phyloP scores from a whole-genome alignment of 2,888 invertebrate genomes.

The Diabrotica balteata region DNA sequence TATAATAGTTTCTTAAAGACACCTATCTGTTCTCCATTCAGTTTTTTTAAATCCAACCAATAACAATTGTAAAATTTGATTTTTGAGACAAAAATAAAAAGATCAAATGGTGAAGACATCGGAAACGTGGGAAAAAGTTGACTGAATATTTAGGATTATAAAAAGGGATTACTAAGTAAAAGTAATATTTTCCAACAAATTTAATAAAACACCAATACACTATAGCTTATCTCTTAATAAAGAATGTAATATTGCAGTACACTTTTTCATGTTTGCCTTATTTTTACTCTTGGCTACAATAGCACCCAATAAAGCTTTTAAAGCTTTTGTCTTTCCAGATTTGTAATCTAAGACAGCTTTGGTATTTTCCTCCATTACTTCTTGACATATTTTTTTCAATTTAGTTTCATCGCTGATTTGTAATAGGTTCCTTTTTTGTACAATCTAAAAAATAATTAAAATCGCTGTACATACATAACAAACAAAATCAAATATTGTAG shows the following conservation, averaged over 20 bases:
- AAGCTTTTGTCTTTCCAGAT: slow-evolving; percentile 73
- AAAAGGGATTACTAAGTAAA: too few relatives aligned
- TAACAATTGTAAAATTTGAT: too few relatives aligned
- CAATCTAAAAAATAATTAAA: slow-evolving; percentile 59
- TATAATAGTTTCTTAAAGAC: too few relatives aligned
- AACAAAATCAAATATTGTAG: too few relatives aligned
- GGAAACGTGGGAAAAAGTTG: too few relatives aligned
- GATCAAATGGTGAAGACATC: too few relatives aligned
- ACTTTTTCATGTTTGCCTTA: slow-evolving; percentile 73
- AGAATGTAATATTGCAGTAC: slow-evolving; percentile 53
- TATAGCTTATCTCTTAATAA: too few relatives aligned
- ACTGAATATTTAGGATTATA: too few relatives aligned
- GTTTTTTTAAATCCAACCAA: too few relatives aligned
- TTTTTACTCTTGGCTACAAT: slow-evolving; percentile 67
- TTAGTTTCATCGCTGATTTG: slow-evolving; percentile 69
- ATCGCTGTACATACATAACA: neutral
- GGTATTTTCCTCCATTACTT: slow-evolving; percentile 70
- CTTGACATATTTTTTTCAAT: slow-evolving; percentile 68
- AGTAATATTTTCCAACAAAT: slow-evolving; percentile 59
- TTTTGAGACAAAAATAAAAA: too few relatives aligned
- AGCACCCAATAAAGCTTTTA: slow-evolving; percentile 70
- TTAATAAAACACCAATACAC: slow-evolving; percentile 63
- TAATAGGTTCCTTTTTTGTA: slow-evolving; percentile 69
- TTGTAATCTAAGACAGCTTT: slow-evolving; percentile 72
- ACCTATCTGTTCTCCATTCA: too few relatives aligned